Conservation (phyloP, 2,797 vertebrate species). For the Amniataba percoides region DNA sequence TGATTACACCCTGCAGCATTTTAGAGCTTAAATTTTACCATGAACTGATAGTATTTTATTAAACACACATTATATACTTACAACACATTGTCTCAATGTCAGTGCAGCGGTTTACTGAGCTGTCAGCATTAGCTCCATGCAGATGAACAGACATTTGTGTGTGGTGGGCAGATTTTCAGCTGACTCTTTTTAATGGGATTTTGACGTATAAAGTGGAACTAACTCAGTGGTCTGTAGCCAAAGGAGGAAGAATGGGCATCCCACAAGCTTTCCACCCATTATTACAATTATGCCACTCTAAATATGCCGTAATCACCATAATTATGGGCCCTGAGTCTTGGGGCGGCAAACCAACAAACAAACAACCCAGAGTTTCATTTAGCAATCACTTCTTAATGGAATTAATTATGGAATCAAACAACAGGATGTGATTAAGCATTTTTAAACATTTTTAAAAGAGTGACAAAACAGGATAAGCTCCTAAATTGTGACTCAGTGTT, state of each 20-base stretch:
- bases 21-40: no score
- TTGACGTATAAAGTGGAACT: conserved; percentile 20
- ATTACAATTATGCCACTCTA: conserved; percentile 63
- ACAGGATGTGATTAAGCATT: conserved; percentile 37
- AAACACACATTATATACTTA: background rate
- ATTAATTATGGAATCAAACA: conserved; percentile 59
- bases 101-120: background rate
- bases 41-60: background rate
- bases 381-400: conserved; percentile 49
- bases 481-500: background rate
- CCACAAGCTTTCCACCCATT: conserved; percentile 55
- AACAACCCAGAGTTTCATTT: conserved; percentile 58
- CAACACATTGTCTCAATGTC: background rate
- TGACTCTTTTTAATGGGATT: conserved; percentile 24
- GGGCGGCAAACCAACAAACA: conserved; percentile 55
- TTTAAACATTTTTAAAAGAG: conserved; percentile 16
- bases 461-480: background rate
- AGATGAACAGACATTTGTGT: background rate
- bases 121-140: conserved; percentile 10
- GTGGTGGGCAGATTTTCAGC: conserved; percentile 9
- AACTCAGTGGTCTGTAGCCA: conserved; percentile 31
- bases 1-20: background rate
- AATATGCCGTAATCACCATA: conserved; percentile 60
- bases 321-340: conserved; percentile 41
- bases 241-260: conserved; percentile 31